These are phyloP conservation scores for Tupaia chinensis DNA, from an alignment of 2,113 vertebrate species.

Conservation along the genomic window DNA sequence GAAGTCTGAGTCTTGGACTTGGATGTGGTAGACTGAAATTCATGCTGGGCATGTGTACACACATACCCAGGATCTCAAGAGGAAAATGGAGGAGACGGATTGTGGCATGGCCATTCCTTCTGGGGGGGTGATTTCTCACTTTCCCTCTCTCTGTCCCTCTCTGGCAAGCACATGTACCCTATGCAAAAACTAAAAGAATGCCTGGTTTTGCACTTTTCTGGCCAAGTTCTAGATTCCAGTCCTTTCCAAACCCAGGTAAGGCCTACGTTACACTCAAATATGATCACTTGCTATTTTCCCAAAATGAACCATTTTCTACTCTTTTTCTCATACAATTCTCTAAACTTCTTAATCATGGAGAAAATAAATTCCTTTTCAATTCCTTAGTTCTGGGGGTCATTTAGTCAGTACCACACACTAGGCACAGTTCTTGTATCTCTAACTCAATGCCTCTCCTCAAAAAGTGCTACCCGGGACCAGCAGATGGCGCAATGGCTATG, in stretches of 20 bases:
- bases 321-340: background rate
- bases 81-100: no score
- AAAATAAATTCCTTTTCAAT: conserved; percentile 14
- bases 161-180: no score
- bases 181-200: background rate
- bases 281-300: background rate
- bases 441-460: background rate
- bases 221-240: conserved; percentile 33
- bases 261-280: background rate
- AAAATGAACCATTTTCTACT: background rate
- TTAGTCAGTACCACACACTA: background rate
- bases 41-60: no score
- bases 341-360: background rate
- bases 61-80: no score
- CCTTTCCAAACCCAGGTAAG: background rate
- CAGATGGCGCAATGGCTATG: no score
- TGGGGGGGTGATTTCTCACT: no score
- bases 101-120: no score
- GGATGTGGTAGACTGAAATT: no score
- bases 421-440: background rate
- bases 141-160: no score
- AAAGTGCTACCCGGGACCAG: background rate
- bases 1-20: no score
- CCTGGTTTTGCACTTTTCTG: conserved; percentile 29
- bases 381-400: background rate